Conservation (phyloP, 23 tunicate genomes). For the Oikopleura vanhoeffeni region DNA sequence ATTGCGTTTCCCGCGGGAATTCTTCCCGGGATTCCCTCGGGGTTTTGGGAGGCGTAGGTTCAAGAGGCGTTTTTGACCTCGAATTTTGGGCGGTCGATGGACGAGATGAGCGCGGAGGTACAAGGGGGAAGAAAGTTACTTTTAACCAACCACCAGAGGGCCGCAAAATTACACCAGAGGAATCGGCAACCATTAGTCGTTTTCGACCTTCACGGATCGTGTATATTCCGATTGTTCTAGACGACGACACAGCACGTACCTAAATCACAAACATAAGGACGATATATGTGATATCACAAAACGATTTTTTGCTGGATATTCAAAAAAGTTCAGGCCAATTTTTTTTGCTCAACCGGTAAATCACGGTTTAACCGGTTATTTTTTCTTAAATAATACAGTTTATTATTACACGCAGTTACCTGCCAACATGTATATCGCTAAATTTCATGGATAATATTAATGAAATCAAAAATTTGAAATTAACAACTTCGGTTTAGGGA, state of each 20-base stretch:
- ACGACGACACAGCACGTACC: background rate
- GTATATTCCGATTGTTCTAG: background rate
- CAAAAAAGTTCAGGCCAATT: no score
- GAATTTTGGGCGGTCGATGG: background rate
- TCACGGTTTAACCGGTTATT: no score
- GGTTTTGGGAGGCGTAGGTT: background rate
- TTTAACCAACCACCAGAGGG: background rate
- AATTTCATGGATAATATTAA: no score
- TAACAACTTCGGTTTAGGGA: no score
- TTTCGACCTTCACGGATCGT: constrained; percentile 1
- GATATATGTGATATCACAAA: no score
- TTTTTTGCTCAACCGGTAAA: no score
- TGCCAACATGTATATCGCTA: no score
- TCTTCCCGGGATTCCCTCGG: background rate
- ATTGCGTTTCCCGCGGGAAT: background rate
- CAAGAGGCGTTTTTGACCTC: background rate
- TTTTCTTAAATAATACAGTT: no score
- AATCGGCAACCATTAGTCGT: background rate
- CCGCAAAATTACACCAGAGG: background rate
- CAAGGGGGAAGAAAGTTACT: background rate
- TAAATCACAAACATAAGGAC: no score
- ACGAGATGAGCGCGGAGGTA: background rate
- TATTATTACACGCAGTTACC: no score
- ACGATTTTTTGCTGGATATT: no score
- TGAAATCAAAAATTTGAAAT: no score